Conservation (phyloP, 23 tunicate species). For the Botrylloides violaceus region DNA sequence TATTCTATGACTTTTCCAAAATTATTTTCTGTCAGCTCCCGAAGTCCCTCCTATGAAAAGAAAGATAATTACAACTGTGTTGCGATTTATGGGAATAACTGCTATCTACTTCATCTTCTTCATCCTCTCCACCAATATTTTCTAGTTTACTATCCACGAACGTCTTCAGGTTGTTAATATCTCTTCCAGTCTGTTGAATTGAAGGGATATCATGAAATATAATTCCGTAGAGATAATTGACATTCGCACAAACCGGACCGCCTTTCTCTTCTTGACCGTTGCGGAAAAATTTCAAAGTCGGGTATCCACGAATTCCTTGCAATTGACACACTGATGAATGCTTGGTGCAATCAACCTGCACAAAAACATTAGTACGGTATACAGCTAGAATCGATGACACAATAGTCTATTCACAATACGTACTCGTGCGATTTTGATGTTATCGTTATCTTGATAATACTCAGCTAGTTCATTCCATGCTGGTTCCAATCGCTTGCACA, state of each 20-base stretch:
- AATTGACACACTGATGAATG: slow-evolving; percentile 36
- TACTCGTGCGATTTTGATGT: slow-evolving; percentile 67
- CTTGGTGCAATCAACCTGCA: slow-evolving; percentile 85
- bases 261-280: slow-evolving; percentile 36
- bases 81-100: not conserved
- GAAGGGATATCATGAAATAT: not conserved
- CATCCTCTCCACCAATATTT: not conserved
- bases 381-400: not conserved
- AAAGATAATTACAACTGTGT: not conserved
- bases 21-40: slow-evolving; percentile 30
- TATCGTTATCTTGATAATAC: slow-evolving; percentile 20
- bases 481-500: slow-evolving; percentile 79
- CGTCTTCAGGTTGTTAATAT: slow-evolving; percentile 4
- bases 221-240: not conserved
- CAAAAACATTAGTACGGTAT: not conserved
- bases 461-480: slow-evolving; percentile 77
- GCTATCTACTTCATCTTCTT: slow-evolving; percentile 2
- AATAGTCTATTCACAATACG: not conserved
- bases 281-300: slow-evolving; percentile 65
- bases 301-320: slow-evolving; percentile 67
- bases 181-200: slow-evolving; percentile 7
- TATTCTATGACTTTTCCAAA: slow-evolving; percentile 54
- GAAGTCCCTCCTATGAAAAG: slow-evolving; percentile 16
- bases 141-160: not conserved
- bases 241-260: slow-evolving; percentile 26